Percentiles rank a stretch among this genome's conserved stretches.
phyloP scores from a whole-genome alignment of 2,888 invertebrate genomes.

The Augochlorella aurata region DNA sequence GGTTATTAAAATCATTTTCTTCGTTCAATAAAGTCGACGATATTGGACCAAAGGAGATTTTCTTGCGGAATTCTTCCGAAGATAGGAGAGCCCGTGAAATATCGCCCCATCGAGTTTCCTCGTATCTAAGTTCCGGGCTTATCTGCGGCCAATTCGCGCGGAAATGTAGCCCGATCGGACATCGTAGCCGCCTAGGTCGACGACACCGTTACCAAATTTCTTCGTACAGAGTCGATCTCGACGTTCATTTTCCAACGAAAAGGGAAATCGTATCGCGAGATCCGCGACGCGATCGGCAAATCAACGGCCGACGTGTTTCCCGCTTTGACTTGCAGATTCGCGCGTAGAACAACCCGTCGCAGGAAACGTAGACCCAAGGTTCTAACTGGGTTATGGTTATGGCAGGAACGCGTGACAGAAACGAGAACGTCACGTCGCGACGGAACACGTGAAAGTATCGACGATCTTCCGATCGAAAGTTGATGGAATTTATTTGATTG shows the following conservation, averaged over 20 bases:
- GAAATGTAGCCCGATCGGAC: background rate
- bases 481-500: background rate
- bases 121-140: background rate
- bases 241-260: background rate
- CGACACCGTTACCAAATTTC: too few relatives aligned
- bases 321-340: constrained; percentile 4
- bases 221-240: background rate
- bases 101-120: background rate
- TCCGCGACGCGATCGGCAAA: background rate
- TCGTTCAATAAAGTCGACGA: constrained; percentile 1
- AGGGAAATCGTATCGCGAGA: background rate
- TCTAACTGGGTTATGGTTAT: constrained; percentile 1
- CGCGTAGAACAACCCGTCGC: background rate
- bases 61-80: background rate
- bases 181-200: too few relatives aligned
- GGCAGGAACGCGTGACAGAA: background rate
- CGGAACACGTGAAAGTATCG: background rate
- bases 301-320: constrained; percentile 1
- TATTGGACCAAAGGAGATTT: background rate
- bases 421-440: background rate
- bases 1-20: constrained; percentile 21
- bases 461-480: background rate
- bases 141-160: constrained; percentile 4
- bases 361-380: constrained; percentile 2
- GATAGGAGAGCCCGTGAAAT: background rate